Evolutionary conservation across 2,888 invertebrate species (phyloP).

Genomic region (Dasypogon diadema): DNA sequence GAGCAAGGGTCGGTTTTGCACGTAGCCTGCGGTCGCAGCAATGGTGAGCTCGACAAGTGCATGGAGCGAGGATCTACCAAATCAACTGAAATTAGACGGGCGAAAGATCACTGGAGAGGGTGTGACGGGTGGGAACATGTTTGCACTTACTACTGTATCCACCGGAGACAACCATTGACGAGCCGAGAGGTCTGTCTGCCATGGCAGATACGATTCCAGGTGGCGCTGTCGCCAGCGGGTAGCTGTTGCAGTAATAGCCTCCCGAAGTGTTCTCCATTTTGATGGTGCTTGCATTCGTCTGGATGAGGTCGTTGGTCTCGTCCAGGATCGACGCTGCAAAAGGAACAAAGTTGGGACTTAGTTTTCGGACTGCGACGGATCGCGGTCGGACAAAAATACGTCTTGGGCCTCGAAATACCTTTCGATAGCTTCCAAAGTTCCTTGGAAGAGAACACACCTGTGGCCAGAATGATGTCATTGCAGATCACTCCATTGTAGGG

Average conservation of each 20-base stretch:
- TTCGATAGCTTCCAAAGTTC: conserved; percentile 99
- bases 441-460: conserved; percentile 99
- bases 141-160: conserved; percentile 80
- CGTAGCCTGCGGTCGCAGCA: conserved; percentile 61
- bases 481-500: conserved; percentile 98
- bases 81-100: conserved; percentile 62
- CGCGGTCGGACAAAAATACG: too few relatives aligned
- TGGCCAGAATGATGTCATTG: conserved; percentile 99
- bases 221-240: conserved; percentile 76
- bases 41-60: conserved; percentile 65
- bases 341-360: background rate
- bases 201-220: conserved; percentile 62
- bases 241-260: conserved; percentile 85
- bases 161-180: conserved; percentile 79
- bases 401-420: conserved; percentile 72
- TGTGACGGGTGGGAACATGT: background rate
- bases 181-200: conserved; percentile 60
- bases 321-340: conserved; percentile 91
- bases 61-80: conserved; percentile 67
- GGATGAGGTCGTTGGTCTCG: conserved; percentile 82
- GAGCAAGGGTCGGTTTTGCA: conserved; percentile 65
- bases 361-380: too few relatives aligned
- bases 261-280: conserved; percentile 81
- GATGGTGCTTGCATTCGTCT: conserved; percentile 75
- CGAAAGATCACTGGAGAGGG: background rate